A percentile compares a stretch with the other conserved stretches of the same genome.
These are phyloP conservation scores for Calonectris borealis DNA, from an alignment of 2,113 vertebrate genomes.

Conservation along the genomic window DNA sequence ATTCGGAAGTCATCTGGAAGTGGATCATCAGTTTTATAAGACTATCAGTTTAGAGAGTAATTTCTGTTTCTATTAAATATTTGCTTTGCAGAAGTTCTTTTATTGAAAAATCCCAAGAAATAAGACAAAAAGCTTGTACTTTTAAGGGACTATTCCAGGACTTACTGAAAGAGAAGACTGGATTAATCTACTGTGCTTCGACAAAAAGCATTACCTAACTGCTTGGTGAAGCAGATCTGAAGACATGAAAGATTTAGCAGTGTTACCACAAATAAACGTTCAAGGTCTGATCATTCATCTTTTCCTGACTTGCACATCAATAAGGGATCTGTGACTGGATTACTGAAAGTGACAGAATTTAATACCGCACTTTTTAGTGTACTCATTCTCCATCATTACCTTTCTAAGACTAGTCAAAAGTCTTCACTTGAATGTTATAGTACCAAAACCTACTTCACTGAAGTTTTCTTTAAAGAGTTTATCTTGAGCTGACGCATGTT, in stretches of 20 bases:
- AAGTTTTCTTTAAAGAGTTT: not conserved
- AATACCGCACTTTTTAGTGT: not conserved
- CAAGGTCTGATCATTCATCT: not conserved
- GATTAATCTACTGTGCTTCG: not conserved
- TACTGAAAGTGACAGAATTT: not conserved
- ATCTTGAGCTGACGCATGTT: not conserved
- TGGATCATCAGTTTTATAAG: not conserved
- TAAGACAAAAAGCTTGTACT: not conserved
- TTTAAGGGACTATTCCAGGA: not conserved
- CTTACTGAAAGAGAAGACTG: not conserved
- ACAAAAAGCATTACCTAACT: not conserved
- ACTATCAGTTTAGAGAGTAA: not conserved
- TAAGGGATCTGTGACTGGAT: not conserved
- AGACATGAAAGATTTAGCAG: not conserved
- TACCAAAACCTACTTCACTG: not conserved
- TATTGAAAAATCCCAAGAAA: not conserved
- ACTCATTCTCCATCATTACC: not conserved
- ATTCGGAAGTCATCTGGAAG: not conserved
- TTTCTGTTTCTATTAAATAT: not conserved
- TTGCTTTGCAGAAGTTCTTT: not conserved
- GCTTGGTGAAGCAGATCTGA: constrained; percentile 2
- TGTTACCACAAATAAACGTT: not conserved
- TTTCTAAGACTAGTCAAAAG: not conserved
- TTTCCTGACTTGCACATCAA: not conserved
- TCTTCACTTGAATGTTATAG: not conserved